Conservation (phyloP, 2,888 invertebrate genomes). For the Abscondita cerata region DNA sequence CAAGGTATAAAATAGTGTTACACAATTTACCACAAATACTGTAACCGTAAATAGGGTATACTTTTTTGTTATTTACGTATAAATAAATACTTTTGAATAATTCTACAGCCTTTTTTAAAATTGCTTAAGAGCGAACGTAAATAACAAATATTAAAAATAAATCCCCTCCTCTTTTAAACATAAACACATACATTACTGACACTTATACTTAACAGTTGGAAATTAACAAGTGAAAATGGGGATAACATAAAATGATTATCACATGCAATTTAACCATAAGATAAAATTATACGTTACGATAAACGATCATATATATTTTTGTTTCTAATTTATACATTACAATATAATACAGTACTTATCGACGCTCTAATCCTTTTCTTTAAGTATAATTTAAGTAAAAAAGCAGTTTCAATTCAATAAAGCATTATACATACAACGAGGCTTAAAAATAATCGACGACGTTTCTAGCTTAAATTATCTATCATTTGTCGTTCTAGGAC, state of each 20-base stretch:
- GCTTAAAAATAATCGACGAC: constrained; percentile 33
- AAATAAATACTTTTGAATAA: constrained; percentile 8
- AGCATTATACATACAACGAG: constrained; percentile 54
- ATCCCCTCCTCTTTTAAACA: neutral
- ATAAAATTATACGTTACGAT: constrained; percentile 50
- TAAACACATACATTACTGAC: too few relatives aligned
- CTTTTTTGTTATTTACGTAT: constrained; percentile 19
- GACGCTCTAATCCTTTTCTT: constrained; percentile 45
- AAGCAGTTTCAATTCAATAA: constrained; percentile 61
- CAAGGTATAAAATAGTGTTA: constrained; percentile 34
- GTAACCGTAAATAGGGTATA: constrained; percentile 25
- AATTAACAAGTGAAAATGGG: neutral
- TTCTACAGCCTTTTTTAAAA: constrained; percentile 14
- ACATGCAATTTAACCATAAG: constrained; percentile 57
- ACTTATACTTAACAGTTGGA: neutral
- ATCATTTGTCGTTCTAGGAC: constrained; percentile 24
- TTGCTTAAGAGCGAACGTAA: constrained; percentile 9
- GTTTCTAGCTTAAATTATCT: constrained; percentile 2
- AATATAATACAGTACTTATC: constrained; percentile 51
- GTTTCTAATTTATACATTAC: constrained; percentile 40
- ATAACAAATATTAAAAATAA: neutral
- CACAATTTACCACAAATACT: constrained; percentile 31
- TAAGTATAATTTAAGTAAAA: constrained; percentile 54
- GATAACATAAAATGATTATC: constrained; percentile 53
- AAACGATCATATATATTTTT: constrained; percentile 45